Conservation (phyloP, 2,113 vertebrate species). For the Pholis gunnellus region DNA sequence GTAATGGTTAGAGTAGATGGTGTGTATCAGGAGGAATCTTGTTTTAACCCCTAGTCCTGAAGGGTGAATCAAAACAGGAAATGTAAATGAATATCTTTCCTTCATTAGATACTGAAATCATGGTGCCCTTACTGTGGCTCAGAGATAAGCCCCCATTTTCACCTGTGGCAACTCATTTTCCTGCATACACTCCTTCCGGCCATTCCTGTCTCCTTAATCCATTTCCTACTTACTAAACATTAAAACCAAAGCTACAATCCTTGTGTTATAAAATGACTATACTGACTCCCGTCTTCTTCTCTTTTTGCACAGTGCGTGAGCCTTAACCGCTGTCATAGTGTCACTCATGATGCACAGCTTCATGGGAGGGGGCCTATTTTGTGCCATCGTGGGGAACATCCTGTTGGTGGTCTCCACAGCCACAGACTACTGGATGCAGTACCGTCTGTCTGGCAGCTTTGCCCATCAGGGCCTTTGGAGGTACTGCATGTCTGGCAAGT, state of each 20-base stretch:
- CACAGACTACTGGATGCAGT: constrained; percentile 95
- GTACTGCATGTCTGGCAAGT: constrained; percentile 91
- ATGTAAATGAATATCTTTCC: not conserved
- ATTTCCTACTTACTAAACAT: not conserved
- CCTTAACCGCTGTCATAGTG: constrained; percentile 36
- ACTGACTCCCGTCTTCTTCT: constrained; percentile 21
- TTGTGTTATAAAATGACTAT: not conserved
- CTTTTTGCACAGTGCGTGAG: constrained; percentile 54
- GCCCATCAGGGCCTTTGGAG: constrained; percentile 93
- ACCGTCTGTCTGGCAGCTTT: constrained; percentile 88
- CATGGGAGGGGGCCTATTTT: constrained; percentile 93
- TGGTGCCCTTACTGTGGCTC: not conserved
- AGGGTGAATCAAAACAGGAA: not conserved
- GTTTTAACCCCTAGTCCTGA: not conserved
- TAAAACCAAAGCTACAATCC: not conserved
- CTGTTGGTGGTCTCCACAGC: constrained; percentile 90
- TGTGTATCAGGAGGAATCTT: not conserved
- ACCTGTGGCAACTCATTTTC: not conserved
- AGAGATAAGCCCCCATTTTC: not conserved
- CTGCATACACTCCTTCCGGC: not conserved
- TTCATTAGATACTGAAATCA: not conserved
- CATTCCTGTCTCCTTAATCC: not conserved
- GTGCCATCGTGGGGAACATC: constrained; percentile 91
- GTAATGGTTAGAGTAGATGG: not conserved
- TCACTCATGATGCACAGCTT: constrained; percentile 91